Base-by-base conservation (phyloP, 1,140 invertebrate genomes). In the Drosophila insularis region DNA sequence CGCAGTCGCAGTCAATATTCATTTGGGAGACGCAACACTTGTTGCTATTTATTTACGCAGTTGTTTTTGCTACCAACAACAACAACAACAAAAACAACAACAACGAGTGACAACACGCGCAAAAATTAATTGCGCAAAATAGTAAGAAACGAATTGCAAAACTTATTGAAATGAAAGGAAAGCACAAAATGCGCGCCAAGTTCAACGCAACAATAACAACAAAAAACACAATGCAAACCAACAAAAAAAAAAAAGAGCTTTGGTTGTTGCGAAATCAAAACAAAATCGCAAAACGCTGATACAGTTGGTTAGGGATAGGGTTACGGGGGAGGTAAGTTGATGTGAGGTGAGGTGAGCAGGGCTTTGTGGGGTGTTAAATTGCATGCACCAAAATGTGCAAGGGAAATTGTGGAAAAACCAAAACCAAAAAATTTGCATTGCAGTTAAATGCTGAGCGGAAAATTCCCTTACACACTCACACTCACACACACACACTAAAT, bases 1-100 rank as follows among this genome's bases (percentile, higher is more conserved):
- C 68, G 32, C 23, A 27, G 27, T 27, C 27, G 13, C 62, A 55
- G 62, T 39, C 19, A 14, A n/a, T n/a, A 43, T 43, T 14, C 43
- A 56, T 43, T 14, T 14, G 40, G 14, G 4, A 7, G 17, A 21
- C 17, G 17, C 63, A 55, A 69, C 76, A 80, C 81, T 80, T 80
- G 70, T 71, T 78, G 81, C 66, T 54, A 27, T 71, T 85, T 50
- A 86, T 85, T 85, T 85, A 86, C 81, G 81, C 81, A 86, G 81
- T 81, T 81, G 78, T 46, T 55, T 69, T 74, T 54, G 14, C 31
- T 43, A 23, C 53, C 59, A 73, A 67, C 37, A 68, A 71, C 37
- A 35, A 35, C 32, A 35, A 35, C 8, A 35, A 11, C 35, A 37
- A 37, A 3, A 11, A 37, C 35, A 37, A 37, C 5, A 27, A 27